Evolutionary conservation across 2,113 vertebrate species (phyloP).

Genomic region (Pleuronectes platessa): DNA sequence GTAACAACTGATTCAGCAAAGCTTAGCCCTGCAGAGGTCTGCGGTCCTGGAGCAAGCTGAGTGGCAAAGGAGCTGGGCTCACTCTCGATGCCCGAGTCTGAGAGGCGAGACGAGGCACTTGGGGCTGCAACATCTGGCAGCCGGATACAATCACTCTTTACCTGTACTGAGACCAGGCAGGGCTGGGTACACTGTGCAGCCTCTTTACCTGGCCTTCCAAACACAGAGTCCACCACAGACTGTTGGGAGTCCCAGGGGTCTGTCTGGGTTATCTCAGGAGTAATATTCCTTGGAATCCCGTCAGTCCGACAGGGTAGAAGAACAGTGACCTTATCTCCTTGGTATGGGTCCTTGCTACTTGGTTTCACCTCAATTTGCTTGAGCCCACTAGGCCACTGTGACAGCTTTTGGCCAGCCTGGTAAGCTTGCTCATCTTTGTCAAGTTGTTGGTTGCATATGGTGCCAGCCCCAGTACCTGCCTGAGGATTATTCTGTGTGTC

Average conservation of each 20-base stretch:
- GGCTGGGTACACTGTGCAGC: constrained; percentile 26
- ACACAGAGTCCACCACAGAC: constrained; percentile 47
- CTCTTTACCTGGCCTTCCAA: constrained; percentile 56
- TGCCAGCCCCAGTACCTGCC: constrained; percentile 82
- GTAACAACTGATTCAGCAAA: constrained; percentile 74
- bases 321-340: constrained; percentile 86
- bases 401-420: constrained; percentile 62
- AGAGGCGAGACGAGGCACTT: constrained; percentile 91
- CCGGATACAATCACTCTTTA: constrained; percentile 85
- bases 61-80: constrained; percentile 94
- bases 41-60: constrained; percentile 82
- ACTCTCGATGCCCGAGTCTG: constrained; percentile 96
- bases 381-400: constrained; percentile 57
- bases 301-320: constrained; percentile 80
- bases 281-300: constrained; percentile 47
- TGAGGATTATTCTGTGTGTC: constrained; percentile 82
- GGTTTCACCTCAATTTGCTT: constrained; percentile 81
- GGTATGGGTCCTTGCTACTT: constrained; percentile 81
- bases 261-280: constrained; percentile 68
- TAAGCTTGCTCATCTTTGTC: constrained; percentile 68
- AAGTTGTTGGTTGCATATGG: constrained; percentile 70
- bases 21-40: constrained; percentile 74
- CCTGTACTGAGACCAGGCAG: constrained; percentile 48
- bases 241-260: constrained; percentile 55
- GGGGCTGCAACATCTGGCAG: constrained; percentile 82